A percentile compares a stretch with the other conserved stretches of the same genome.
These are phyloP conservation scores for Lutraria rhynchaena DNA, from an alignment of 1,140 invertebrate genomes.

Conservation along the genomic window DNA sequence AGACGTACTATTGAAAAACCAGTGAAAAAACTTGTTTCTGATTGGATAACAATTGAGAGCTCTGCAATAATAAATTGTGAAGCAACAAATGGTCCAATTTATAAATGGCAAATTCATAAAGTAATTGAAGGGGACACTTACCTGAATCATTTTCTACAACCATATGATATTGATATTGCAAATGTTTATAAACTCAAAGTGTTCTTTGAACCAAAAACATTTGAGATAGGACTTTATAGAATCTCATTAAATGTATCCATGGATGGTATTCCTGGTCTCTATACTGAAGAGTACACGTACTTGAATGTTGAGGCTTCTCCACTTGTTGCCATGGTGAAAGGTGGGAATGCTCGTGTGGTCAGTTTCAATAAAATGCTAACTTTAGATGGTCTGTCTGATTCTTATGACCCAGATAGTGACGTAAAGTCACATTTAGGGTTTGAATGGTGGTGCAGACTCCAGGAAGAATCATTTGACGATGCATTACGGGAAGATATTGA, in stretches of 20 bases:
- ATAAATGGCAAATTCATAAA: conserved; percentile 56
- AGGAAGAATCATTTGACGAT: conserved; percentile 51
- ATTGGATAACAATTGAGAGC: conserved; percentile 62
- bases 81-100: conserved; percentile 56
- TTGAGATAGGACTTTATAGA: conserved; percentile 61
- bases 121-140: conserved; percentile 54
- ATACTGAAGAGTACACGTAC: conserved; percentile 55
- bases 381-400: conserved; percentile 54
- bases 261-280: conserved; percentile 61
- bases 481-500: neutral
- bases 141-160: conserved; percentile 50
- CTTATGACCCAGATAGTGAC: conserved; percentile 61
- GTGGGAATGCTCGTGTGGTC: conserved; percentile 58
- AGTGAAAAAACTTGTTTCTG: conserved; percentile 52
- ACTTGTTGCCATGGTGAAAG: conserved; percentile 54
- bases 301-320: conserved; percentile 52
- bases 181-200: conserved; percentile 59
- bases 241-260: conserved; percentile 67
- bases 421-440: conserved; percentile 52
- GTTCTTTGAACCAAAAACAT: conserved; percentile 52
- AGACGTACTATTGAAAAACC: conserved; percentile 61
- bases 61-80: conserved; percentile 63
- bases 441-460: conserved; percentile 61
- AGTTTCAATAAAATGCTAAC: conserved; percentile 60
- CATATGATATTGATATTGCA: conserved; percentile 26